These are phyloP conservation scores for Heliconius cydno DNA, from an alignment of 2,888 invertebrate genomes.

Conservation along the genomic window DNA sequence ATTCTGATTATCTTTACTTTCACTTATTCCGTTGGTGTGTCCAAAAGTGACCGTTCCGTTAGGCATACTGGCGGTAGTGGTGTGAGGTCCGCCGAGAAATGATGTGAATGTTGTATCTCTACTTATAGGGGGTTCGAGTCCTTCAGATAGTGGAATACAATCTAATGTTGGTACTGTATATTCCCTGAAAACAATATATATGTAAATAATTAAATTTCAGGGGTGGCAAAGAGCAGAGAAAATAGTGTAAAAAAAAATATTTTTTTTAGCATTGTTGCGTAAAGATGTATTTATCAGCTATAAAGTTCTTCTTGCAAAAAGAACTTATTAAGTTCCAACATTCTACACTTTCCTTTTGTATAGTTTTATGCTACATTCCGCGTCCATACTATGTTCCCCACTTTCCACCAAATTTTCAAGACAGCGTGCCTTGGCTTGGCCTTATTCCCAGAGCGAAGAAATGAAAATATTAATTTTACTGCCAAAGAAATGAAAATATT, in stretches of 20 bases:
- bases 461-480: too few species aligned
- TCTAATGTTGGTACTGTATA: constrained; percentile 79
- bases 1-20: constrained; percentile 45
- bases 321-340: too few species aligned
- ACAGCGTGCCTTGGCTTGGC: neutral
- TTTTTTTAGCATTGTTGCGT: too few species aligned
- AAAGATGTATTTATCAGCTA: too few species aligned
- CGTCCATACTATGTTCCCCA: too few species aligned
- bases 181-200: constrained; percentile 62
- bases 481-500: too few species aligned
- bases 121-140: constrained; percentile 78
- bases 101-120: constrained; percentile 81
- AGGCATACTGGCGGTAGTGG: constrained; percentile 55
- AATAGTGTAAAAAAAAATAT: too few species aligned
- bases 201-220: neutral
- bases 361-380: too few species aligned
- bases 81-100: constrained; percentile 76
- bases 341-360: neutral
- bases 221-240: too few species aligned
- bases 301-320: too few species aligned
- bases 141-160: constrained; percentile 77
- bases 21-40: constrained; percentile 49
- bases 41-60: constrained; percentile 62
- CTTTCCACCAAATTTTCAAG: too few species aligned
- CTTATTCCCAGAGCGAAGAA: too few species aligned